Evolutionary conservation across 2,888 invertebrate species (phyloP).

Genomic region (Adelphocoris suturalis): DNA sequence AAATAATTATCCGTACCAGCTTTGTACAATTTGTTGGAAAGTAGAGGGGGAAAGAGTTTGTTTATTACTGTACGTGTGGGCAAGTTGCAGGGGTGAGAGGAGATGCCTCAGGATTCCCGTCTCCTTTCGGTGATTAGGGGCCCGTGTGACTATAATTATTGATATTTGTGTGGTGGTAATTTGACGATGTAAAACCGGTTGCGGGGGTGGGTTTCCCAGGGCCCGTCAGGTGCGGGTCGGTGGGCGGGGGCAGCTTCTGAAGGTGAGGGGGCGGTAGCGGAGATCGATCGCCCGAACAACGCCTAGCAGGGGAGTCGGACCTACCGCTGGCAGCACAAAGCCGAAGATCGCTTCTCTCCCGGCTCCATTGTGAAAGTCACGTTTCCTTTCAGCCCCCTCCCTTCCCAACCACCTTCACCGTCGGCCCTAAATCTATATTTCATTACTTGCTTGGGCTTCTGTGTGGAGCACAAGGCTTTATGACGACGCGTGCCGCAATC

Average conservation of each 20-base stretch:
- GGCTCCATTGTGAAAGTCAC: constrained; percentile 61
- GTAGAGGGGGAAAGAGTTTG: background rate
- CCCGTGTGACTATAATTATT: constrained; percentile 60
- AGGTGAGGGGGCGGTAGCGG: background rate
- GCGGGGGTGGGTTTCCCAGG: background rate
- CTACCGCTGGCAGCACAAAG: constrained; percentile 49
- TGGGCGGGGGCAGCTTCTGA: background rate
- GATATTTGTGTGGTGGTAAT: constrained; percentile 35
- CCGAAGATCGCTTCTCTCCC: constrained; percentile 44
- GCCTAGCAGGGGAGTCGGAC: constrained; percentile 25
- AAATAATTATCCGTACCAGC: constrained; percentile 17
- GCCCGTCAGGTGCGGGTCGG: background rate
- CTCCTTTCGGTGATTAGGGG: constrained; percentile 43
- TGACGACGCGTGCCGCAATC: constrained; percentile 64
- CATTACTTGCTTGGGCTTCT: constrained; percentile 61
- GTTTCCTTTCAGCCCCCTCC: constrained; percentile 48
- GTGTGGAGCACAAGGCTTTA: constrained; percentile 53
- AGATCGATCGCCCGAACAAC: background rate
- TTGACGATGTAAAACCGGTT: constrained; percentile 45
- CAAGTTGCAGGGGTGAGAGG: background rate
- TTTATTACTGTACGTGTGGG: background rate
- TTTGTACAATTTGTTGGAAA: background rate
- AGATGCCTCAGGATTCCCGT: background rate
- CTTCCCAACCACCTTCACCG: background rate
- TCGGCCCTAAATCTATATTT: constrained; percentile 66